Evolutionary conservation across 2,113 vertebrate genomes (phyloP).

Genomic region (Gulo gulo): DNA sequence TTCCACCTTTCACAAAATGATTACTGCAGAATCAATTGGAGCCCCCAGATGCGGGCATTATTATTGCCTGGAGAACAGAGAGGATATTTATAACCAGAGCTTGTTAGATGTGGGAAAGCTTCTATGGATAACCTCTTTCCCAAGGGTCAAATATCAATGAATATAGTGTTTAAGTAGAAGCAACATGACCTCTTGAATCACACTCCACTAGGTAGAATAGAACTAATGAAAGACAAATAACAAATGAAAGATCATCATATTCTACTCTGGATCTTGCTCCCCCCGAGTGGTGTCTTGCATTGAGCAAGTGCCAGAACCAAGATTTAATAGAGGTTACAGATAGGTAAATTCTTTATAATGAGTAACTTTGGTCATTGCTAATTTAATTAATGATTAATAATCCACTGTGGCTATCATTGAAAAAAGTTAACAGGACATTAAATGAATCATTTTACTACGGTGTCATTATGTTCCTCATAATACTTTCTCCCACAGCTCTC

Average conservation of each 20-base stretch:
- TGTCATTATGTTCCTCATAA: not conserved
- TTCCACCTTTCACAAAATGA: constrained; percentile 10
- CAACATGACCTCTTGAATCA: constrained; percentile 8
- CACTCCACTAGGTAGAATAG: not conserved
- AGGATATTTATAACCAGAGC: constrained; percentile 6
- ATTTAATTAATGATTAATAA: not conserved
- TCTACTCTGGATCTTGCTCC: not conserved
- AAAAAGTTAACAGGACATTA: not conserved
- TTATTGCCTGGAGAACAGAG: not conserved
- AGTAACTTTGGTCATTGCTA: not conserved
- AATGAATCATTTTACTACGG: not conserved
- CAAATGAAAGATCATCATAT: not conserved
- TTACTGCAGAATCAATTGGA: not conserved
- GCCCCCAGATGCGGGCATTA: not conserved
- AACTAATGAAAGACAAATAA: constrained; percentile 41
- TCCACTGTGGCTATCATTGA: not conserved
- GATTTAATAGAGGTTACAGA: not conserved
- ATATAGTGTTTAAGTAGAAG: constrained; percentile 1
- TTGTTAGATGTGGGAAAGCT: not conserved
- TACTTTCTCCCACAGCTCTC: not conserved
- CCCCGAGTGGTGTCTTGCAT: not conserved
- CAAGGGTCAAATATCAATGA: constrained; percentile 22
- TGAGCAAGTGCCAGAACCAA: not conserved
- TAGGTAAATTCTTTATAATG: not conserved
- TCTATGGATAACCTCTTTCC: not conserved